Evolutionary conservation across 2,888 invertebrate genomes (phyloP), one percentile per base, ranked within the genome.

Genomic region (Morpho helenor): DNA sequence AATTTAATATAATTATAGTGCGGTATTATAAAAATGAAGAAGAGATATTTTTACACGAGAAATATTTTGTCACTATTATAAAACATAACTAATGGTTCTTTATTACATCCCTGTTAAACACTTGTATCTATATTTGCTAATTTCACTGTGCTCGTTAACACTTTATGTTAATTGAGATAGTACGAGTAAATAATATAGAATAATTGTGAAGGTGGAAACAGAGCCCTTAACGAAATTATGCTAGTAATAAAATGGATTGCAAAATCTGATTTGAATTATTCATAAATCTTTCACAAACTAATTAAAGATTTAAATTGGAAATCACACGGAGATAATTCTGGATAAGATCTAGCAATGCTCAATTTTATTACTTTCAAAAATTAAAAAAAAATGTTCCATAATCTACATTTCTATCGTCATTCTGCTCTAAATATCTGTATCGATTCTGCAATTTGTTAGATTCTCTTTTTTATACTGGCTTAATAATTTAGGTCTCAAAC

Each of bases 221-320:
- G 45, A 9, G 45, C 44, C 39, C 45, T 39, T 45, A 52, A 31
- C 10, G 7, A 39, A 41, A 46, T 42, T 43, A 49, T 50, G 46
- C 31, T 31, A 31, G 31, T 5, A 5, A 1, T 3, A 31, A 31
- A 31, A 31, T 31, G 46, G 53, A 56, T 60, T 52, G 66, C 63
- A 73, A 72, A 71, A 70, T 61, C 69, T 68, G 63, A 78, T 82
- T 83, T 80, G 68, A 80, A 81, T 81, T 79, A 72, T 82, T 81
- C 77, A 81, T 82, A 75, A 74, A 75, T 66, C 55, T 60, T 68
- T 74, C 76, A 79, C 72, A 74, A 75, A 77, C 72, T 76, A 77
- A 79, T 73, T 67, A 71, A 67, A 69, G 60, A 65, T 65, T 48
- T 52, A 49, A 62, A 59, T 51, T 61, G 48, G 62, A 31, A 31